phyloP scores from a whole-genome alignment of 2,113 vertebrate species.

The Calidris pygmaea region DNA sequence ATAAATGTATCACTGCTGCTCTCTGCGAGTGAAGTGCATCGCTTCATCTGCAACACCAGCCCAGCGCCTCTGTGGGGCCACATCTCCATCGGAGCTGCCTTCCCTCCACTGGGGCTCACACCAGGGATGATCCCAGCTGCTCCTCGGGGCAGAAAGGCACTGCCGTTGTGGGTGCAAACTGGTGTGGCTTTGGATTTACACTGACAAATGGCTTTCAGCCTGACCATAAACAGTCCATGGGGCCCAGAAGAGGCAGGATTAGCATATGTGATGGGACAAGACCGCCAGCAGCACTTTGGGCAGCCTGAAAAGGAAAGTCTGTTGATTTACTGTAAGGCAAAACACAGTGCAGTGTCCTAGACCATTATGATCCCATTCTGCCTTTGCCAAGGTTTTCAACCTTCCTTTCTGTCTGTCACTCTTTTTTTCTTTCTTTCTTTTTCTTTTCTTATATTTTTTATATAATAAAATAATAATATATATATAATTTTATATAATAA shows the following conservation, averaged over 20 bases:
- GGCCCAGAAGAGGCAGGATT: not conserved
- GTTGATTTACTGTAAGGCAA: not conserved
- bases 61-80: not conserved
- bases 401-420: not conserved
- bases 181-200: not conserved
- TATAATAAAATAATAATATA: too few species aligned
- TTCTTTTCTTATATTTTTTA: not conserved
- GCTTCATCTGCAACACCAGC: not conserved
- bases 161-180: fast-evolving
- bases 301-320: not conserved
- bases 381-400: not conserved
- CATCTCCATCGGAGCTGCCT: fast-evolving
- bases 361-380: not conserved
- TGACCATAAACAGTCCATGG: not conserved
- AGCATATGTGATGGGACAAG: not conserved
- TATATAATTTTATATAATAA: too few species aligned
- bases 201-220: not conserved
- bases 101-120: not conserved
- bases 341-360: not conserved
- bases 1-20: not conserved
- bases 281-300: not conserved
- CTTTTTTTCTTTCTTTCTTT: too few species aligned
- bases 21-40: not conserved
- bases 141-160: fast-evolving
- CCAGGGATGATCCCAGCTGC: not conserved